Evolutionary conservation across 2,888 invertebrate genomes (phyloP), one percentile per base, ranked within the genome.

Genomic region (Cosmopolites sordidus): DNA sequence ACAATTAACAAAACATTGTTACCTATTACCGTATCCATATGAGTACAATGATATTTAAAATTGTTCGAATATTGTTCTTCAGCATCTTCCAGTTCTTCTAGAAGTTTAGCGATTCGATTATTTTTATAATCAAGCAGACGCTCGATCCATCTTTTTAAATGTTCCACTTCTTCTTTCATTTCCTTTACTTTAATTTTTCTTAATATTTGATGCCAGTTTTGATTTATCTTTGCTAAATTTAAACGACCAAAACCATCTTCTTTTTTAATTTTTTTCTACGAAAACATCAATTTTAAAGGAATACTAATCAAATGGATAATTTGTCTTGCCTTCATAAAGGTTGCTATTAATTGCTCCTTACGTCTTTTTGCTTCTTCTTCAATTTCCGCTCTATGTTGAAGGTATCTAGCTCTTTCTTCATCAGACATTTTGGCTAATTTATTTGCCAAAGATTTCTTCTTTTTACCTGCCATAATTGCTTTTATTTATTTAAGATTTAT

Each of bases 361-460:
- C 91, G 79, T n/a, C 89, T 75, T 30, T 84, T 78, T 0, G 87
- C 86, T 69, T 92, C 92, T 66, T 91, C 86, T 69, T 91, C 91
- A 27, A 87, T 75, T 60, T 91, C 91, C 0, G 89, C 89, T 27
- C 27, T 27, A 67, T 88, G 87, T 68, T 91, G 90, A 44, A 91
- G 75, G 72, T 90, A 92, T 49, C 89, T 76, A 0, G 85, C 83
- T 1, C 88, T 78, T 68, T 92, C 90, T 69, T 91, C 91, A 58
- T 91, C 91, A 0, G 84, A 87, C 91, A 92, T 91, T 63, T 84
- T 83, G 15, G 89, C 86, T 65, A 91, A 72, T 70, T 89, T 89
- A 68, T 84, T 83, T 33, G 81, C 83, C 72, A 87, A 83, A 17
- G 81, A 78, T 70, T 87, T 88, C 73, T 87, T 89, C 63, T 79